Evolutionary conservation across 2,113 vertebrate genomes (phyloP), one percentile per base, ranked within the genome.

Genomic region (Carassius gibelio): DNA sequence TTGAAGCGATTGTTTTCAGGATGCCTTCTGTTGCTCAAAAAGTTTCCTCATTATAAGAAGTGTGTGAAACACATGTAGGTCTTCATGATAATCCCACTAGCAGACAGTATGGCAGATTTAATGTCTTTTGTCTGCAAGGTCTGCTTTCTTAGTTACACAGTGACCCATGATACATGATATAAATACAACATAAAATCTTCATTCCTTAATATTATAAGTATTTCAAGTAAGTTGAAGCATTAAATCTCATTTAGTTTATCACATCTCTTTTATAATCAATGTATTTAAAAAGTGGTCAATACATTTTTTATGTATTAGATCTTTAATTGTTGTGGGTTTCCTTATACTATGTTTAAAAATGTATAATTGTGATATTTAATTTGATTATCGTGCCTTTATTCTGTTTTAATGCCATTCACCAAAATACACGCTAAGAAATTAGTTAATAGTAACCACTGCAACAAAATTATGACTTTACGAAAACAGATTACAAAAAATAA

Each of bases 1-100:
- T 68, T 50, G 83, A 85, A 66, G 15, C 36, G 34, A 48, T 72
- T 72, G 84, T 61, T 79, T 85, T 85, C 75, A 79, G 48, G 59
- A 81, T 81, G 64, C 23, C 23, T 78, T 85, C 26, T 57, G 75
- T 69, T 76, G 64, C 52, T 62, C n/a, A 2, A 45, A 30, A 61
- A 52, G 38, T 45, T 72, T 42, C 62, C 21, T 59, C 19, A 11
- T 69, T 52, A 72, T 72, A 17, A 55, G 66, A 64, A 57, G 57
- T 81, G 69, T 87, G 76, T 74, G 52, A 30, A 26, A 74, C 38
- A 30, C 42, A 50, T 68, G 59, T 84, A 62, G 62, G 77, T 77
- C 81, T 85, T 77, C 59, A 26, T 68, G 15, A 30, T 38, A 75
- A 75, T 59, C 19, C n/a, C 81, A 83, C 30, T 26, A 55, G 23